phyloP scores from a whole-genome alignment of 2,888 invertebrate genomes.

The Lithophane ornitopus region DNA sequence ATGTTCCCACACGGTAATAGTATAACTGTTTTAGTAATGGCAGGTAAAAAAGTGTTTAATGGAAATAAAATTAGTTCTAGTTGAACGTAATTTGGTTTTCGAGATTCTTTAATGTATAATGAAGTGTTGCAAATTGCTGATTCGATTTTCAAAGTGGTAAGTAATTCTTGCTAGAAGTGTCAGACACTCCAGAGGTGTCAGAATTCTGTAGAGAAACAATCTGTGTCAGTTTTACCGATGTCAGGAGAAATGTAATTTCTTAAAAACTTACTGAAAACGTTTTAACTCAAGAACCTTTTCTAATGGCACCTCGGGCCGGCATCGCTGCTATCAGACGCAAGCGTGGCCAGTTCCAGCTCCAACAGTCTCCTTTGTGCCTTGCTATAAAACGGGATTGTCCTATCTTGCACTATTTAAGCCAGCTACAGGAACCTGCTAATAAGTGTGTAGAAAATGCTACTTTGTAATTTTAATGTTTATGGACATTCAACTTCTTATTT shows the following conservation, averaged over 20 bases:
- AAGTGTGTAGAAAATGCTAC: background rate
- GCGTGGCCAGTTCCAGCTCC: background rate
- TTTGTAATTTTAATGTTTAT: too few relatives aligned
- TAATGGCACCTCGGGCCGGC: background rate
- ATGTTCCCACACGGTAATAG: constrained; percentile 70
- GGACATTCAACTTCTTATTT: too few relatives aligned
- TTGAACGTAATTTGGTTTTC: background rate
- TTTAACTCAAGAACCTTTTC: background rate
- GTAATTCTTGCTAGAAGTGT: background rate
- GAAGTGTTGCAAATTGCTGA: constrained; percentile 15
- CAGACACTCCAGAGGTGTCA: background rate
- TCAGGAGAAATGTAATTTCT: background rate
- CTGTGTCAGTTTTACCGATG: background rate
- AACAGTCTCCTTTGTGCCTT: background rate
- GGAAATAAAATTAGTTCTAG: constrained; percentile 33
- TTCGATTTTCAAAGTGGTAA: background rate
- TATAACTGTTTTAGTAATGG: constrained; percentile 66
- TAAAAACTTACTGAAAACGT: background rate
- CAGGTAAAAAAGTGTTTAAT: constrained; percentile 56
- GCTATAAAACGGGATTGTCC: background rate
- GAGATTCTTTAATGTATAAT: background rate
- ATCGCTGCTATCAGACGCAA: background rate
- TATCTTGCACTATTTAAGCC: too few relatives aligned
- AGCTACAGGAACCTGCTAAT: too few relatives aligned
- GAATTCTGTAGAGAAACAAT: background rate